Evolutionary conservation across 1,140 invertebrate genomes (phyloP), one percentile per base, ranked within the genome.

Genomic region (Littorina saxatilis): DNA sequence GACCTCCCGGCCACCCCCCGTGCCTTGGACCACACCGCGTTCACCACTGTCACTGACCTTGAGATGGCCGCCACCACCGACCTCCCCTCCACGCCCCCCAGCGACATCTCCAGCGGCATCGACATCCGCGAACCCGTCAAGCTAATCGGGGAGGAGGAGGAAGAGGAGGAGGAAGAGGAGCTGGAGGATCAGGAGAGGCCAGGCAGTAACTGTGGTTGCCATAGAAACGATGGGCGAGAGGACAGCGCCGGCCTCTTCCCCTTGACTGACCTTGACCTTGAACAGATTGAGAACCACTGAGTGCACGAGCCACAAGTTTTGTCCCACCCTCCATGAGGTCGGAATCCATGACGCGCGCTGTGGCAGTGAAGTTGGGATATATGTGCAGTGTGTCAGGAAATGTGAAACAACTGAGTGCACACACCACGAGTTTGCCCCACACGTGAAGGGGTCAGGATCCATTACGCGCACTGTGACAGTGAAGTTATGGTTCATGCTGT

Each of bases 271-370:
- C 83, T 90, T 37, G 89, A 90, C 87, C 81, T 90, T 58, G 87
- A 90, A 77, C 86, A 90, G 80, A 90, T 90, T 81, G 89, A 90
- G 79, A 90, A 85, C 73, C 86, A 89, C 70, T 88, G 83, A 84
- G 5, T 63, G 27, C 61, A 5, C 43, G 5, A 47, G 17, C 43
- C 43, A 47, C 43, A 47, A 5, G n/a, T n/a, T n/a, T n/a, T n/a
- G n/a, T n/a, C n/a, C n/a, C n/a, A n/a, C n/a, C n/a, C n/a, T n/a
- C n/a, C n/a, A n/a, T n/a, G n/a, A n/a, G n/a, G n/a, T n/a, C n/a
- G n/a, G n/a, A n/a, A n/a, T n/a, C n/a, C n/a, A n/a, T n/a, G n/a
- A n/a, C n/a, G n/a, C n/a, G n/a, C n/a, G n/a, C n/a, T n/a, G n/a
- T n/a, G n/a, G n/a, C n/a, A n/a, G n/a, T n/a, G n/a, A n/a, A n/a